Evolutionary conservation across 1,140 invertebrate species (phyloP).

Genomic region (Drosophila nannoptera): DNA sequence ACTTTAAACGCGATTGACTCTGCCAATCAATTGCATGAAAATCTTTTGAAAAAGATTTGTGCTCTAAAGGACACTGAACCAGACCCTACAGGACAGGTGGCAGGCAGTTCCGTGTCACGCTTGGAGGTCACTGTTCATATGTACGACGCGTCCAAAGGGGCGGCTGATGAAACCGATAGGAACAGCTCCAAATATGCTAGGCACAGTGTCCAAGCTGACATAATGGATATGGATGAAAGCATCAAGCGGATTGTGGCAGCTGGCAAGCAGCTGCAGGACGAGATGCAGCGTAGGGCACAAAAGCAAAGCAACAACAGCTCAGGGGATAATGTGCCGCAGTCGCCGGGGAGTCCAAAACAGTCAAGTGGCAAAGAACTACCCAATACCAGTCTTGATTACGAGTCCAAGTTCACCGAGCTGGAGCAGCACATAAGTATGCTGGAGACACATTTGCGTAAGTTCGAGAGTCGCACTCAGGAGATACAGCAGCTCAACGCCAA

Average conservation of each 20-base stretch:
- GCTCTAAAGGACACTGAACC: not conserved
- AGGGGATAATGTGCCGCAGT: not conserved
- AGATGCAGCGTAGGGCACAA: constrained; percentile 1
- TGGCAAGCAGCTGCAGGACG: constrained; percentile 12
- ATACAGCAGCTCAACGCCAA: constrained; percentile 50
- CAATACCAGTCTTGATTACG: constrained; percentile 13
- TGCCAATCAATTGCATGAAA: not conserved
- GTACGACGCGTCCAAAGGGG: constrained; percentile 8
- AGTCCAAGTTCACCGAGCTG: constrained; percentile 45
- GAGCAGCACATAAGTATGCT: constrained; percentile 46
- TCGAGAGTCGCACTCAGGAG: constrained; percentile 39
- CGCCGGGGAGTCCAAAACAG: not conserved
- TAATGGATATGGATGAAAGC: constrained; percentile 19
- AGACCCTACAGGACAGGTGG: not conserved
- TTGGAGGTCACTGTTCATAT: constrained; percentile 20
- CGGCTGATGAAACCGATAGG: not conserved
- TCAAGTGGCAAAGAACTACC: not conserved
- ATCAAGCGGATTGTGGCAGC: constrained; percentile 5
- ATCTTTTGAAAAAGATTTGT: not conserved
- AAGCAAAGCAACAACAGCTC: constrained; percentile 6
- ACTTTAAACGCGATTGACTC: no score
- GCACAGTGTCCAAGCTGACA: constrained; percentile 13
- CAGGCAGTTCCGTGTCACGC: not conserved
- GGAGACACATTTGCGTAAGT: constrained; percentile 43
- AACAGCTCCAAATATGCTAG: not conserved